Conservation (phyloP, 2,797 vertebrate species). For the Triplophysa bombifrons region DNA sequence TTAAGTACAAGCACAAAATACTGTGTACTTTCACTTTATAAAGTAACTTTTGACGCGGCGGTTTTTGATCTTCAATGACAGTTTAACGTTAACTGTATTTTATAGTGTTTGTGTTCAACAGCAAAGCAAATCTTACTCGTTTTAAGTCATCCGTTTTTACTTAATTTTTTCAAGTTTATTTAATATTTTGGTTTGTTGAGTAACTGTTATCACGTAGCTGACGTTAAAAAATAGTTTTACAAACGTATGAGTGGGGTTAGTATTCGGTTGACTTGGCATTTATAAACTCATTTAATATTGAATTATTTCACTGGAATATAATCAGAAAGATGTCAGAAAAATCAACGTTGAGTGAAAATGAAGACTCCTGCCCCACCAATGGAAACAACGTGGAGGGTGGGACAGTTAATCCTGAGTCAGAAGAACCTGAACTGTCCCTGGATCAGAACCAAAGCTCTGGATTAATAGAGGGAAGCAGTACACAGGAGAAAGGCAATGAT, state of each 20-base stretch:
- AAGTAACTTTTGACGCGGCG: background rate
- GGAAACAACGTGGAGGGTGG: background rate
- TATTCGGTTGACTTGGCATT: background rate
- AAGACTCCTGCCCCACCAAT: constrained; percentile 13
- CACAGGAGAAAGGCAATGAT: constrained; percentile 17
- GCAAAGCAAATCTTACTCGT: too few relatives aligned
- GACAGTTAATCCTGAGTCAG: constrained; percentile 36
- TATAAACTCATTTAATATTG: background rate
- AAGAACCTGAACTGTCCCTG: background rate
- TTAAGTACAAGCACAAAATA: background rate
- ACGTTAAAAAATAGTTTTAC: background rate
- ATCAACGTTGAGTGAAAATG: background rate
- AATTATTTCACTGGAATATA: background rate
- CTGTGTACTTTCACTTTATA: background rate
- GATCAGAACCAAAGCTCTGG: constrained; percentile 23
- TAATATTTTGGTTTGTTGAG: too few relatives aligned
- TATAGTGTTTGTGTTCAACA: background rate
- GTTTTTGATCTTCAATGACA: background rate
- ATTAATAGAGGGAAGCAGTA: constrained; percentile 7
- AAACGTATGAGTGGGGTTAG: background rate
- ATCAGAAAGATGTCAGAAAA: constrained; percentile 25
- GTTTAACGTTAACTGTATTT: background rate
- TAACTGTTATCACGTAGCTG: too few relatives aligned
- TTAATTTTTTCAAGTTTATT: too few relatives aligned
- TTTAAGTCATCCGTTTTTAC: too few relatives aligned